phyloP scores from a whole-genome alignment of 2,888 invertebrate species.

The Blastobasis lacticolella region DNA sequence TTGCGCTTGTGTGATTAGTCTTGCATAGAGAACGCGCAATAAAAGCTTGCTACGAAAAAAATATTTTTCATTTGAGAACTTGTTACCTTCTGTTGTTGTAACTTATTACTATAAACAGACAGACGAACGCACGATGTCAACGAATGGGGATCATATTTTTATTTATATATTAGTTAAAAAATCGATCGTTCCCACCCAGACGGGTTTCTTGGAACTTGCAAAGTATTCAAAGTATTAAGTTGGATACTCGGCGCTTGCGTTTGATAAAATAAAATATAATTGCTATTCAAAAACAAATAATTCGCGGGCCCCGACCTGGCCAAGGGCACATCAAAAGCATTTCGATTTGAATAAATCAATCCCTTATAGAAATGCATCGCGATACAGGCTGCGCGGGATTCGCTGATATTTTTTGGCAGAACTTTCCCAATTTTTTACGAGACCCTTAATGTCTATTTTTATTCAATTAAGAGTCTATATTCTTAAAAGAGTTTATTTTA shows the following conservation, averaged over 20 bases:
- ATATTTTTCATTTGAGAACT: no score
- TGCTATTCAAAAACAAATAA: slow-evolving; percentile 73
- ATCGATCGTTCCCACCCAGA: slow-evolving; percentile 25
- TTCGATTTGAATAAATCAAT: slow-evolving; percentile 73
- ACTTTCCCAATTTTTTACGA: no score
- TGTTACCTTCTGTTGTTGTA: no score
- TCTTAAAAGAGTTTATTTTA: no score
- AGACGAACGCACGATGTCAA: no score
- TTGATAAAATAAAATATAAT: slow-evolving; percentile 73
- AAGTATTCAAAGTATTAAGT: slow-evolving; percentile 39
- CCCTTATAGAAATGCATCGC: slow-evolving; percentile 66
- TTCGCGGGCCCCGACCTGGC: slow-evolving; percentile 53
- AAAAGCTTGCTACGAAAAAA: no score
- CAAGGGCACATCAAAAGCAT: slow-evolving; percentile 58
- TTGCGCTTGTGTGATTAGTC: no score
- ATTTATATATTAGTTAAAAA: slow-evolving; percentile 17
- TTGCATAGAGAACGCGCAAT: no score
- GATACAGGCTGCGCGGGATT: slow-evolving; percentile 36
- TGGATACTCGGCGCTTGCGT: slow-evolving; percentile 53
- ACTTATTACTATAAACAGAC: no score
- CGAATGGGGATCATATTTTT: background rate
- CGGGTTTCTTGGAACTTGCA: slow-evolving; percentile 56
- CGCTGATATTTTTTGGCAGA: no score
- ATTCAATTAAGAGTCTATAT: no score
- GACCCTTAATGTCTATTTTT: no score